Conservation (phyloP, 1,140 invertebrate genomes). For the Contarinia nasturtii region DNA sequence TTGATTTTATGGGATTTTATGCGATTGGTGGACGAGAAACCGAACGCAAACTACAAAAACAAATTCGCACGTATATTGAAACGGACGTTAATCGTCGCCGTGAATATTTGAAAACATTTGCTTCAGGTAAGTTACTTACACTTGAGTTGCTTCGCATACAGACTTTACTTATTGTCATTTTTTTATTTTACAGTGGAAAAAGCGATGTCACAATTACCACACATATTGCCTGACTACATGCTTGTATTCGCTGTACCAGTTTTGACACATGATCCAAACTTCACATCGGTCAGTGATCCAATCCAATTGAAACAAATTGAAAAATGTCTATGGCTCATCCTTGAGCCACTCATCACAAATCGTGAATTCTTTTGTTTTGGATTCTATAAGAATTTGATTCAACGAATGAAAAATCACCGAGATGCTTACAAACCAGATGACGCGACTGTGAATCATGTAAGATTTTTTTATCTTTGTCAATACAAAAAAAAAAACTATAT, state of each 20-base stretch:
- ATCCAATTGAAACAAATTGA: constrained; percentile 55
- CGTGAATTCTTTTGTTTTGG: constrained; percentile 87
- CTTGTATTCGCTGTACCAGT: constrained; percentile 86
- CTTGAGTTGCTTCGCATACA: no score
- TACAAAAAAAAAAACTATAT: background rate
- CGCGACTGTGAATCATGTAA: constrained; percentile 60
- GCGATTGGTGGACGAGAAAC: constrained; percentile 70
- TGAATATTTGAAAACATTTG: constrained; percentile 75
- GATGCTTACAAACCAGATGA: constrained; percentile 69
- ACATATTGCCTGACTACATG: constrained; percentile 90
- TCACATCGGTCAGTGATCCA: constrained; percentile 52
- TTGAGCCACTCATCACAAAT: constrained; percentile 82
- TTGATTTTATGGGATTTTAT: constrained; percentile 96
- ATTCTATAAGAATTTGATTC: constrained; percentile 88
- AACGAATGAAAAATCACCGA: constrained; percentile 82
- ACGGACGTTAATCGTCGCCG: constrained; percentile 72
- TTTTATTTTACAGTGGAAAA: constrained; percentile 32
- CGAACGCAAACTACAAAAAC: constrained; percentile 30
- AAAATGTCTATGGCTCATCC: constrained; percentile 78
- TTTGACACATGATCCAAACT: constrained; percentile 75
- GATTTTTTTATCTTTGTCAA: constrained; percentile 8
- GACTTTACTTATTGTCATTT: background rate
- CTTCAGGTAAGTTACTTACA: constrained; percentile 23
- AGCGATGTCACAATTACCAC: constrained; percentile 52
- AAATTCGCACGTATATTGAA: constrained; percentile 18